Conservation (phyloP, 1,140 invertebrate species). For the Oedothorax gibbosus region DNA sequence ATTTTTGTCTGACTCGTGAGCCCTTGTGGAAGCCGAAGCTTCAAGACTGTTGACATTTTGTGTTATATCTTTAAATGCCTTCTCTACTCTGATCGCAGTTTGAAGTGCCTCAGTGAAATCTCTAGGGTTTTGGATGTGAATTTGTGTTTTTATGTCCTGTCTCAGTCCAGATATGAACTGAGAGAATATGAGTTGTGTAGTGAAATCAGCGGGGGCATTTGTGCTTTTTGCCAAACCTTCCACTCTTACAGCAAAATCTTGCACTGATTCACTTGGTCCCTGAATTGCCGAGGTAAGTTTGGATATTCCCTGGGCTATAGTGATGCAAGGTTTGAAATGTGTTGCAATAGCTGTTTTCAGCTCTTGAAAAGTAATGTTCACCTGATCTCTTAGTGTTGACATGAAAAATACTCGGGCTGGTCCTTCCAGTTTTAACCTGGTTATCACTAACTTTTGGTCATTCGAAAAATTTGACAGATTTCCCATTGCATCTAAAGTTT, state of each 20-base stretch:
- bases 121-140: neutral
- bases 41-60: neutral
- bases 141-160: neutral
- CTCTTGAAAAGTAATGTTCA: too few relatives aligned
- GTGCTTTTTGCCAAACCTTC: neutral
- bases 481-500: too few relatives aligned
- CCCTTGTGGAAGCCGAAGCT: neutral
- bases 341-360: too few relatives aligned
- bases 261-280: neutral
- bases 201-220: neutral
- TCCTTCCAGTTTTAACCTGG: too few relatives aligned
- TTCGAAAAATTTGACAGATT: too few relatives aligned
- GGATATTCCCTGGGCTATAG: neutral
- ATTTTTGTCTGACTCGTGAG: neutral
- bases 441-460: too few relatives aligned
- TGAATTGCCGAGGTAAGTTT: neutral
- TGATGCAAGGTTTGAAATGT: too few relatives aligned
- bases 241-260: neutral
- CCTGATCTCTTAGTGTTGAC: too few relatives aligned
- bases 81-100: neutral
- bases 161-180: neutral
- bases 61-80: neutral
- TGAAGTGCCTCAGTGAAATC: neutral
- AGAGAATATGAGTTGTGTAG: neutral
- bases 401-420: too few relatives aligned